Conservation (phyloP, 2,888 invertebrate species). For the Plagiodera versicolora region DNA sequence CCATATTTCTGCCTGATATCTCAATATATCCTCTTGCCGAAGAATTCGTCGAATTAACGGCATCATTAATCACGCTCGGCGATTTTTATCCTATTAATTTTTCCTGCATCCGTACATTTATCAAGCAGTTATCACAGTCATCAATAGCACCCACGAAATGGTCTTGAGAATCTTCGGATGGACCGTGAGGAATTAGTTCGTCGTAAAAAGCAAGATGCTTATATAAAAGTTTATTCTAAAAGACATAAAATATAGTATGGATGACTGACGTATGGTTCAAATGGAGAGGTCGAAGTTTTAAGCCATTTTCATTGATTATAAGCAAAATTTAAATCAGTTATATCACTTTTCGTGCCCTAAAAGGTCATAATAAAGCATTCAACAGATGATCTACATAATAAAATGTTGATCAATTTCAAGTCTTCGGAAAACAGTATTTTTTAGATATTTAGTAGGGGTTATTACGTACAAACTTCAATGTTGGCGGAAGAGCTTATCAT, state of each 20-base stretch:
- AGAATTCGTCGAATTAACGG: constrained; percentile 13
- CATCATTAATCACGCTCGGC: constrained; percentile 10
- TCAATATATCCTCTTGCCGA: background rate
- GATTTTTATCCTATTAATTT: constrained; percentile 15
- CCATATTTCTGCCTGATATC: constrained; percentile 12
- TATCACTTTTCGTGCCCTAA: too few relatives aligned
- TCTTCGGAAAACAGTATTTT: too few relatives aligned
- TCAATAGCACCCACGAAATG: constrained; percentile 15
- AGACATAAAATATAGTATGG: background rate
- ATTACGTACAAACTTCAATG: too few relatives aligned
- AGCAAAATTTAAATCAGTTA: too few relatives aligned
- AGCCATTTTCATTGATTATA: too few relatives aligned
- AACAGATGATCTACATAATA: too few relatives aligned
- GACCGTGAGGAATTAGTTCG: background rate
- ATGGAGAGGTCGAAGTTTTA: too few relatives aligned
- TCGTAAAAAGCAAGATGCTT: constrained; percentile 5
- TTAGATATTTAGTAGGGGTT: too few relatives aligned
- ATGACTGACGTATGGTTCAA: too few relatives aligned
- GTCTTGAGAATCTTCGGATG: background rate
- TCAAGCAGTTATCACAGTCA: constrained; percentile 15
- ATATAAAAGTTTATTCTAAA: constrained; percentile 13
- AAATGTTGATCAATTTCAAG: too few relatives aligned
- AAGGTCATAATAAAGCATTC: too few relatives aligned
- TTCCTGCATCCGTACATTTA: constrained; percentile 11
- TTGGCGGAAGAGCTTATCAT: too few relatives aligned